These are phyloP conservation scores for Leptinotarsa tumamoca DNA, from an alignment of 2,888 invertebrate genomes.

Conservation along the genomic window DNA sequence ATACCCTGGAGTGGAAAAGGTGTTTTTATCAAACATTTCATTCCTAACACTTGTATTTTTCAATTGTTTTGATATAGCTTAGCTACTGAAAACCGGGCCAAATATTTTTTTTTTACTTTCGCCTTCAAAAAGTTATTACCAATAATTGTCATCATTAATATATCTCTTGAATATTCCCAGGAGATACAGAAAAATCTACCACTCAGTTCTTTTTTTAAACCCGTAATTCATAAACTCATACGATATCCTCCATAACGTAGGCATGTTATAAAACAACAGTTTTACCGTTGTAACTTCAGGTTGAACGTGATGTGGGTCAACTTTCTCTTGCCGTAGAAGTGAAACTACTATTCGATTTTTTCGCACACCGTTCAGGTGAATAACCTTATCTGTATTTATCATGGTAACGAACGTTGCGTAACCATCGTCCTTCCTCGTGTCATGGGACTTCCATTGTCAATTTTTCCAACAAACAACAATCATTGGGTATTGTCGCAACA, in stretches of 20 bases:
- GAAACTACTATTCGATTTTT: slow-evolving; percentile 62
- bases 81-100: no score
- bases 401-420: slow-evolving; percentile 60
- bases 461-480: slow-evolving; percentile 12
- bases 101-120: no score
- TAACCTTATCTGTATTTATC: slow-evolving; percentile 63
- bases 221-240: neutral
- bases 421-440: slow-evolving; percentile 62
- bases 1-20: no score
- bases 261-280: slow-evolving; percentile 39
- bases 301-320: slow-evolving; percentile 64
- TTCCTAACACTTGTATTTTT: no score
- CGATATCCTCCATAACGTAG: slow-evolving; percentile 25
- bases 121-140: no score
- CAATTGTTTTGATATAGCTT: no score
- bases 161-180: no score
- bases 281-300: slow-evolving; percentile 36
- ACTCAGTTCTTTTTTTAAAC: neutral
- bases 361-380: slow-evolving; percentile 61
- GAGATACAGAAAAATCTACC: no score
- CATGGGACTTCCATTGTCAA: slow-evolving; percentile 25
- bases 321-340: slow-evolving; percentile 65
- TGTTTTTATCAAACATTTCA: no score
- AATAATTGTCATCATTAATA: no score
- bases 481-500: slow-evolving; percentile 13